Evolutionary conservation across 2,797 vertebrate genomes (phyloP).

Genomic region (Pseudochirops cupreus): DNA sequence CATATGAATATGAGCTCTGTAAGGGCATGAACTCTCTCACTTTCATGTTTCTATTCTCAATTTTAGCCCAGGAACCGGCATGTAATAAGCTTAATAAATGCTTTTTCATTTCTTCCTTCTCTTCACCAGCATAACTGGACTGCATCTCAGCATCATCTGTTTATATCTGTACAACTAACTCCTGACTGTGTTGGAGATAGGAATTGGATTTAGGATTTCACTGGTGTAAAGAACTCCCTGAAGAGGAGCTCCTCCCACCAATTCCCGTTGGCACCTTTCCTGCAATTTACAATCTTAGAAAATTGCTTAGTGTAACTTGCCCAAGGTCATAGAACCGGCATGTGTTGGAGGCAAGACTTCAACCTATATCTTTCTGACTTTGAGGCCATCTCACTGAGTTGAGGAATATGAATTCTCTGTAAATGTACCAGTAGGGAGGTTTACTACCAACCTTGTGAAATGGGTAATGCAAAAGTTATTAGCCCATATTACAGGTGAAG

Average conservation of each 20-base stretch:
- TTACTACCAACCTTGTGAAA: background rate
- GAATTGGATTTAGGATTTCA: background rate
- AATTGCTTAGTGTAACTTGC: background rate
- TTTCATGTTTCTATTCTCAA: background rate
- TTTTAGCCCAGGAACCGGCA: background rate
- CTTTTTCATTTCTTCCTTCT: background rate
- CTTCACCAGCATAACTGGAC: background rate
- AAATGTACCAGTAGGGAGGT: background rate
- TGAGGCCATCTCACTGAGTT: background rate
- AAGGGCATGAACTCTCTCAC: background rate
- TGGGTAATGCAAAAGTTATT: background rate
- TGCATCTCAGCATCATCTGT: background rate
- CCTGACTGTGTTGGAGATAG: background rate
- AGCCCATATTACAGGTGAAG: background rate
- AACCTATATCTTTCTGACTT: background rate
- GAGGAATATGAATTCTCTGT: background rate
- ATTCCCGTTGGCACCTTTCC: background rate
- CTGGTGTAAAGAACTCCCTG: background rate
- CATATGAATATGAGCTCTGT: background rate
- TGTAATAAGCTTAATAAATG: background rate
- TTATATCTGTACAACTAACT: background rate
- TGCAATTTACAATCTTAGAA: background rate
- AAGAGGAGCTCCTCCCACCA: background rate
- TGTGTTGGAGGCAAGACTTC: background rate
- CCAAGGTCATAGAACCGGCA: background rate